Evolutionary conservation across 2,113 vertebrate species (phyloP).

Genomic region (Machaerirhynchus nigripectus): DNA sequence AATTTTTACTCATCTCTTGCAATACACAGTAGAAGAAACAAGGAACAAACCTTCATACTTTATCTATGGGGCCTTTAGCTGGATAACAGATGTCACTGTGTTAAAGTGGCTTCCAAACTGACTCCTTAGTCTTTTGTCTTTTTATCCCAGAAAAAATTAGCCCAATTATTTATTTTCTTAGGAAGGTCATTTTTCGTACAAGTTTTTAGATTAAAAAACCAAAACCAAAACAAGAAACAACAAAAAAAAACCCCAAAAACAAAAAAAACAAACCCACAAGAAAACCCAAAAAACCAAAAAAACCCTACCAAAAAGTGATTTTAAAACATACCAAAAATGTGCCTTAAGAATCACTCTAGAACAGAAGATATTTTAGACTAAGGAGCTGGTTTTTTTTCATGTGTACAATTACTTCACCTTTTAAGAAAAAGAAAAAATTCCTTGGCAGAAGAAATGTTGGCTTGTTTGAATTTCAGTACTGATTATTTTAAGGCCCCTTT

Average conservation of each 20-base stretch:
- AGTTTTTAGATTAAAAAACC: neutral
- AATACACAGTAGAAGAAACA: neutral
- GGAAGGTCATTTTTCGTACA: neutral
- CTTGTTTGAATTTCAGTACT: neutral
- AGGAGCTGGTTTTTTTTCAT: neutral
- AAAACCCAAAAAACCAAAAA: too few species aligned
- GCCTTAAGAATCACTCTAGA: neutral
- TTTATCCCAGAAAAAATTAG: neutral
- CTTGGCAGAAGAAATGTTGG: neutral
- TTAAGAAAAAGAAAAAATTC: neutral
- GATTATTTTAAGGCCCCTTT: neutral
- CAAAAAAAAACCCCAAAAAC: too few species aligned
- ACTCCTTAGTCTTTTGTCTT: neutral
- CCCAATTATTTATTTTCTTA: neutral
- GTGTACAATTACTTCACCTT: neutral
- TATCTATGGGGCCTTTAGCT: neutral
- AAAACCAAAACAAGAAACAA: too few species aligned
- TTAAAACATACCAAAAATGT: accelerated
- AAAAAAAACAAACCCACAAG: too few species aligned
- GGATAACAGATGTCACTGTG: accelerated
- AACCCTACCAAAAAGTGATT: accelerated
- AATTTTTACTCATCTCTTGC: neutral
- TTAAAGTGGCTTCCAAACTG: neutral
- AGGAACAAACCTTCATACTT: neutral
- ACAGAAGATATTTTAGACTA: neutral